Base-by-base conservation (phyloP, 2,113 vertebrate genomes). In the Perca fluviatilis region DNA sequence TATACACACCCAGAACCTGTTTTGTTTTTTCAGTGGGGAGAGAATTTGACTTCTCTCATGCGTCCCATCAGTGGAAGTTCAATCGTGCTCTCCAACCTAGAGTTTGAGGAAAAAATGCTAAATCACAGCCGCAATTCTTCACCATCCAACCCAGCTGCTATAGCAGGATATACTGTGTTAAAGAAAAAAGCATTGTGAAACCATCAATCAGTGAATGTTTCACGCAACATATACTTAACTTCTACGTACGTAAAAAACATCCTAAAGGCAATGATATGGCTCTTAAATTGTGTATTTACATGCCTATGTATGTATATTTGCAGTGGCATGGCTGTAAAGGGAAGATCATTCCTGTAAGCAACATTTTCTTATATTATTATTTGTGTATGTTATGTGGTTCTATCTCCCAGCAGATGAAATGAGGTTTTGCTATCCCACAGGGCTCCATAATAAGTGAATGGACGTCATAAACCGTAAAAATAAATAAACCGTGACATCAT, bases 321-420 rank as follows among this genome's bases (percentile, higher is more conserved):
- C 47, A n/a, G 18, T 66, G n/a, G 47, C 7, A 60, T 51, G 18
- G 18, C 74, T 36, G 36, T 33, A 27, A 71, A 61, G 27, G 30
- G 36, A 23, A 15, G 19, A 53, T 68, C 46, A 14, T 23, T 66
- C 64, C 47, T 12, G 46, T 61, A 69, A 74, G 56, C 57, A 62
- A 80, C 56, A 49, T 12, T 72, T 72, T 33, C 46, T 67, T 23
- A 53, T 72, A 14, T 53, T 53, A 46, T 4, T 4, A 3, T 64
- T 8, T 57, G 23, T 56, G 51, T 74, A 53, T 49, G 25, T 73
- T 33, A 33, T 75, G 74, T 14, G 27, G 11, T 61, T 88, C 53
- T 46, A 62, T 60, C 64, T 85, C 74, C 57, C 2, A 72, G 66
- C 70, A 43, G 16, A 67, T 57, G 68, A 81, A 77, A 82, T 27